Conservation (phyloP, 2,113 vertebrate genomes). For the Nibea albiflora region DNA sequence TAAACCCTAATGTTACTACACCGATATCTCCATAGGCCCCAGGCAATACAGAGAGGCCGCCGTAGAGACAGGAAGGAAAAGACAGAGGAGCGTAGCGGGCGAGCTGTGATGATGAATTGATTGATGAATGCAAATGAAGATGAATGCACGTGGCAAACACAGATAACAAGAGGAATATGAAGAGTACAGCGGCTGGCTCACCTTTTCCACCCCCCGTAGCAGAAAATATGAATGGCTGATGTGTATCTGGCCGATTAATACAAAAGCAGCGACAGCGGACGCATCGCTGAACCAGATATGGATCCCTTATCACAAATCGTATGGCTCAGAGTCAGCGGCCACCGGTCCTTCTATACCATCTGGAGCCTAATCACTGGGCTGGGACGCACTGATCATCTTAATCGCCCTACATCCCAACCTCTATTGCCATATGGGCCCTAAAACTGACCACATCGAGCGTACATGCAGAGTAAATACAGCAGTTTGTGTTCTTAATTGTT, state of each 20-base stretch:
- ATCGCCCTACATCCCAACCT: conserved; percentile 49
- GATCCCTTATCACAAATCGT: conserved; percentile 58
- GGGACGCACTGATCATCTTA: conserved; percentile 53
- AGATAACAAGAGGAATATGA: conserved; percentile 76
- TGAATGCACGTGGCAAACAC: conserved; percentile 72
- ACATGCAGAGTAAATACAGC: conserved; percentile 28
- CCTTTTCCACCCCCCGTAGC: conserved; percentile 25
- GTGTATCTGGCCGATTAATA: conserved; percentile 75
- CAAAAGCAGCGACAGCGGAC: conserved; percentile 54
- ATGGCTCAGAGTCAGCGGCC: conserved; percentile 35
- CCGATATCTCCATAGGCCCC: conserved; percentile 58
- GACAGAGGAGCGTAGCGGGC: conserved; percentile 16
- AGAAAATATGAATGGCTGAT: conserved; percentile 72
- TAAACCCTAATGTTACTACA: conserved; percentile 73
- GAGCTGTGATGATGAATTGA: conserved; percentile 75
- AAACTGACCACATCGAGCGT: conserved; percentile 53
- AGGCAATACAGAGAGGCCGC: conserved; percentile 38
- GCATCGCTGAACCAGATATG: conserved; percentile 64
- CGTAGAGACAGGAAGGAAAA: conserved; percentile 34
- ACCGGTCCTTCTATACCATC: conserved; percentile 56
- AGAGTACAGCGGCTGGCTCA: conserved; percentile 57
- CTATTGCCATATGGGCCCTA: conserved; percentile 57
- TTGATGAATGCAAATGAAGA: conserved; percentile 82
- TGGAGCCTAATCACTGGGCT: conserved; percentile 56
- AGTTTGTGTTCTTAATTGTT: conserved; percentile 47